phyloP scores from a whole-genome alignment of 2,888 invertebrate species.

The Lycocerus yunnanus region DNA sequence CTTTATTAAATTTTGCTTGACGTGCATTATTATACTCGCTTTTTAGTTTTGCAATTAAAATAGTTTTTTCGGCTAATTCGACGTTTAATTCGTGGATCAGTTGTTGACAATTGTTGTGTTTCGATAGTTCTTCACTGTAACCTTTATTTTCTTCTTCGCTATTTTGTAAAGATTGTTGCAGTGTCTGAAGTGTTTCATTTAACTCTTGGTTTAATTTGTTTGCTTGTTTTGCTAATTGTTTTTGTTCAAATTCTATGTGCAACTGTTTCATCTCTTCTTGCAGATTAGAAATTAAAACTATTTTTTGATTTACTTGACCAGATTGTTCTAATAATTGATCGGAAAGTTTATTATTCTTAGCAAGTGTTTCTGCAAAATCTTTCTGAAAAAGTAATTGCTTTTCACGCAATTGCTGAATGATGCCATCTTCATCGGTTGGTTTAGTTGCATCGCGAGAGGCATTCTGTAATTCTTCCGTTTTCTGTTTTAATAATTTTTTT shows the following conservation, averaged over 20 bases:
- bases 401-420: background rate
- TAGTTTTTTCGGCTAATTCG: background rate
- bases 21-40: background rate
- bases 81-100: background rate
- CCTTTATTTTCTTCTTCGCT: background rate
- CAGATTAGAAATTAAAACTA: background rate
- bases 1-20: background rate
- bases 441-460: background rate
- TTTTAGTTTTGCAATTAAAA: background rate
- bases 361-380: constrained; percentile 1
- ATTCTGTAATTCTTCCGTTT: background rate
- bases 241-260: background rate
- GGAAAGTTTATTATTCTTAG: background rate
- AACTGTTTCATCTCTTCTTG: background rate
- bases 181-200: background rate
- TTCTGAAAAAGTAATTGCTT: background rate
- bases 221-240: background rate
- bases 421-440: background rate
- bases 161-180: background rate
- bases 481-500: background rate
- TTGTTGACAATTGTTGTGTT: background rate
- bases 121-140: background rate
- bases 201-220: background rate
- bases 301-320: background rate
- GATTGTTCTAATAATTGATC: background rate